Evolutionary conservation across 2,113 vertebrate genomes (phyloP).

Genomic region (Podocnemis expansa): DNA sequence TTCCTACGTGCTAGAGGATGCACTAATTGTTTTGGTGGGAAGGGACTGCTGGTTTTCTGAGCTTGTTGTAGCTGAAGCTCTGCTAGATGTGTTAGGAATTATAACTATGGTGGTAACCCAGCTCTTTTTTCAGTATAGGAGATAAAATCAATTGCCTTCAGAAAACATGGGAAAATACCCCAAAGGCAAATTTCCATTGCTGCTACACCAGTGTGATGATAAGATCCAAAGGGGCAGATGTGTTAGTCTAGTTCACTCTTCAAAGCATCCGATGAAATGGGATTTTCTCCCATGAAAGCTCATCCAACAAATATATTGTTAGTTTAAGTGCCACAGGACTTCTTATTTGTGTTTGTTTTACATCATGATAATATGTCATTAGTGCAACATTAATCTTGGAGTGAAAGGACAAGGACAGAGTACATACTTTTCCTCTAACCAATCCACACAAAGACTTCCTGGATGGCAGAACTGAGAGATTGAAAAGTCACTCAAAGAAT

Average conservation of each 20-base stretch:
- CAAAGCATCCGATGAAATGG: too few relatives aligned
- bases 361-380: too few relatives aligned
- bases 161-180: neutral
- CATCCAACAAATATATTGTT: too few relatives aligned
- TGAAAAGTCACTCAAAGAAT: neutral
- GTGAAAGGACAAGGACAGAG: neutral
- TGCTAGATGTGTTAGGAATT: neutral
- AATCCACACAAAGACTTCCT: neutral
- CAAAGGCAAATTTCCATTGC: neutral
- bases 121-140: neutral
- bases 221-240: too few relatives aligned
- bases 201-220: rapidly evolving
- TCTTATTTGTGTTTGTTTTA: too few relatives aligned
- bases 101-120: slow-evolving; percentile 24
- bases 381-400: slow-evolving; percentile 1
- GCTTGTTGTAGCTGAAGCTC: neutral
- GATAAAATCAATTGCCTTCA: neutral
- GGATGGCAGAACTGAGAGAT: neutral
- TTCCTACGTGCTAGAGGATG: neutral
- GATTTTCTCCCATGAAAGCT: too few relatives aligned
- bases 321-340: too few relatives aligned
- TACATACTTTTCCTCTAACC: neutral
- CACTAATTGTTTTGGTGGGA: neutral
- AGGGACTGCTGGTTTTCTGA: neutral
- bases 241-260: too few relatives aligned